Evolutionary conservation across 2,113 vertebrate genomes (phyloP).

Genomic region (Labeo catla): DNA sequence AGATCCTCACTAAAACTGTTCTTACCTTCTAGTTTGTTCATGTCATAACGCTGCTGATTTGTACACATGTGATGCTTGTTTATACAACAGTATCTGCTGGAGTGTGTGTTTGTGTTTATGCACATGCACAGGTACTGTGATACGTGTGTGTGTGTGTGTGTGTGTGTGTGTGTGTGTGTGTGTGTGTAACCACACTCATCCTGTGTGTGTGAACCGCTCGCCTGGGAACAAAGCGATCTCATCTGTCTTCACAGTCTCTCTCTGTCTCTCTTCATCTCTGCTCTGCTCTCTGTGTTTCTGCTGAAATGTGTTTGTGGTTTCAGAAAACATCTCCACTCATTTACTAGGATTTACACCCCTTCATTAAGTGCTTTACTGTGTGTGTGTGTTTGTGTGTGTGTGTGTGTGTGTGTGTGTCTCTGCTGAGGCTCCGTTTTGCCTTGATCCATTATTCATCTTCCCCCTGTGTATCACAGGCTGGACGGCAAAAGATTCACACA

Average conservation of each 20-base stretch:
- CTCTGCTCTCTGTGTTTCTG: not conserved
- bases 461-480: constrained; percentile 20
- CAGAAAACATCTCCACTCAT: not conserved
- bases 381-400: constrained; percentile 19
- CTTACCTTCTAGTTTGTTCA: not conserved
- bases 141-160: constrained; percentile 17
- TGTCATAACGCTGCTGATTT: not conserved
- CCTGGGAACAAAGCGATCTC: constrained; percentile 66
- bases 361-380: not conserved
- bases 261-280: constrained; percentile 1
- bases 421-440: constrained; percentile 20
- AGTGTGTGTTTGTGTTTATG: constrained; percentile 44
- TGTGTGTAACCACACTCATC: constrained; percentile 72
- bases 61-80: not conserved
- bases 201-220: constrained; percentile 75
- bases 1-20: not conserved
- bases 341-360: constrained; percentile 21
- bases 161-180: constrained; percentile 17
- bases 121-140: constrained; percentile 48
- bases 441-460: constrained; percentile 43
- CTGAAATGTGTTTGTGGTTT: constrained; percentile 6
- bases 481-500: constrained; percentile 15
- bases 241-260: not conserved
- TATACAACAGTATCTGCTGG: constrained; percentile 27
- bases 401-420: not conserved